A percentile compares a stretch with the other conserved stretches of the same genome.
Conservation (phyloP, 1,140 invertebrate species). For the Plodia interpunctella region DNA sequence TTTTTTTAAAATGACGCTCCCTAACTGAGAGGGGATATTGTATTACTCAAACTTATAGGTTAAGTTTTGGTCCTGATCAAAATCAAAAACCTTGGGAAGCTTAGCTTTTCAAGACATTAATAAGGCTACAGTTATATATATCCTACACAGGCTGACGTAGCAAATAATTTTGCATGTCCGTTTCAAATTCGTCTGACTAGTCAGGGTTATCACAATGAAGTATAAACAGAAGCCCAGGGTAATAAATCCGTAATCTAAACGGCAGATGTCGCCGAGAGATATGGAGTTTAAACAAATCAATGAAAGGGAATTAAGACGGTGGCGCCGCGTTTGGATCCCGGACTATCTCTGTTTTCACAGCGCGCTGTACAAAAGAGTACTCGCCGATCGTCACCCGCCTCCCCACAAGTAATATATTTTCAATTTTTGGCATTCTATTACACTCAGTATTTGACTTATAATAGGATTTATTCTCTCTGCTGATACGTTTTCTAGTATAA, state of each 20-base stretch:
- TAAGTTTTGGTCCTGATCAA: not conserved
- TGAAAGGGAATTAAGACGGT: slow-evolving; percentile 32
- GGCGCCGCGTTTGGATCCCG: slow-evolving; percentile 30
- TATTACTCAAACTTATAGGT: slow-evolving; percentile 58
- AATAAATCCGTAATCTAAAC: slow-evolving; percentile 11
- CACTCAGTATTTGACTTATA: slow-evolving; percentile 53
- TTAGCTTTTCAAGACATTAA: no score
- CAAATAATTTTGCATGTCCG: no score
- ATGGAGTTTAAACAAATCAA: slow-evolving; percentile 30
- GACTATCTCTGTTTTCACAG: slow-evolving; percentile 64
- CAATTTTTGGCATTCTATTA: slow-evolving; percentile 63
- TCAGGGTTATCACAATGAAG: not conserved
- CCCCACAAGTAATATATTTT: slow-evolving; percentile 68
- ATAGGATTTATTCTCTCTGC: slow-evolving; percentile 46
- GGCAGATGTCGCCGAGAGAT: slow-evolving; percentile 13
- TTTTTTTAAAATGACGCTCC: slow-evolving; percentile 73
- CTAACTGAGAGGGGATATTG: slow-evolving; percentile 44
- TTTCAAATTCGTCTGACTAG: not conserved
- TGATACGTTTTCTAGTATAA: slow-evolving; percentile 20
- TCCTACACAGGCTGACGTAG: no score
- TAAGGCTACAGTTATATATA: no score
- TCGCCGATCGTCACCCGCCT: slow-evolving; percentile 40
- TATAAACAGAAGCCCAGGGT: not conserved
- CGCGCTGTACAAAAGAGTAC: slow-evolving; percentile 41
- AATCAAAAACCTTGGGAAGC: not conserved